Evolutionary conservation across 2,113 vertebrate species (phyloP).

Genomic region (Trachemys scripta): DNA sequence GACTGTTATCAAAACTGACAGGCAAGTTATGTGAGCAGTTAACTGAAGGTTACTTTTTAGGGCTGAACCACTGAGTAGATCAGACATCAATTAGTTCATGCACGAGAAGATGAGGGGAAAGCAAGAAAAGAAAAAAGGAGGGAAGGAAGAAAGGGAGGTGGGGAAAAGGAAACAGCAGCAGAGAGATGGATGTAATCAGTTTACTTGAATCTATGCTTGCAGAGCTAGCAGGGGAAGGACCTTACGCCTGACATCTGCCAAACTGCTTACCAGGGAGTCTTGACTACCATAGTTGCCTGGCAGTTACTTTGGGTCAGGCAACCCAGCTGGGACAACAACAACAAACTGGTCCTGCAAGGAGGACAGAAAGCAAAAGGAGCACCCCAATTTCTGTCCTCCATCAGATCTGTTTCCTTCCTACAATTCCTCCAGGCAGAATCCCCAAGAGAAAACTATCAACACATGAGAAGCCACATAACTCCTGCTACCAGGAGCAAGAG

Average conservation of each 20-base stretch:
- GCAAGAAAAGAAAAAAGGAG: slow-evolving; percentile 1
- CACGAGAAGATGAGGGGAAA: slow-evolving; percentile 33
- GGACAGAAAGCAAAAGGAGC: not conserved
- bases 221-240: not conserved
- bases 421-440: rapidly evolving
- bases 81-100: slow-evolving; percentile 52
- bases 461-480: not conserved
- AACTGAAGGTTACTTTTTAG: slow-evolving; percentile 76
- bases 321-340: not conserved
- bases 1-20: slow-evolving; percentile 74
- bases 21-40: slow-evolving; percentile 75
- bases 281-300: not conserved
- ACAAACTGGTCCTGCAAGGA: not conserved
- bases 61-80: slow-evolving; percentile 52
- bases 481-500: not conserved
- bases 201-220: not conserved
- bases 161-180: not conserved
- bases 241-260: not conserved
- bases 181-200: not conserved
- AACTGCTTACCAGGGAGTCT: not conserved
- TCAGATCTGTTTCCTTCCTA: not conserved
- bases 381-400: not conserved
- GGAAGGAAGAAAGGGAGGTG: not conserved
- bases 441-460: not conserved
- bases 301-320: not conserved